These are phyloP conservation scores for Euthynnus affinis DNA, from an alignment of 2,797 vertebrate species.

Conservation along the genomic window DNA sequence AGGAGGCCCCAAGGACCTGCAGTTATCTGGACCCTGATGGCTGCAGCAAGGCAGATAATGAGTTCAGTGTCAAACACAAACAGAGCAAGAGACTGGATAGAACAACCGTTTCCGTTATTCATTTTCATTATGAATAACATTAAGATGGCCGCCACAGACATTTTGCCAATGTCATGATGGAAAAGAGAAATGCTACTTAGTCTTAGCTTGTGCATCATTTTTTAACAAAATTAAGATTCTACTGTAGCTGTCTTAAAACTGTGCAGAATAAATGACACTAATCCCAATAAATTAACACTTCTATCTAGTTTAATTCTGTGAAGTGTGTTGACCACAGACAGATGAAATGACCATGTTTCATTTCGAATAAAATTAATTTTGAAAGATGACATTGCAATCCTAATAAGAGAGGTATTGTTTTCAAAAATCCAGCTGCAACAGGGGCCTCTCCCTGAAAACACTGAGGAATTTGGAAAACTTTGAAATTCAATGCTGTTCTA, in stretches of 20 bases:
- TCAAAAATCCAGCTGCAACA: constrained; percentile 71
- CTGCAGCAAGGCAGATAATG: constrained; percentile 33
- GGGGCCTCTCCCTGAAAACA: constrained; percentile 22
- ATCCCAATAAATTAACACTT: neutral
- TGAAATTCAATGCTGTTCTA: constrained; percentile 41
- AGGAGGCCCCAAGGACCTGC: constrained; percentile 52
- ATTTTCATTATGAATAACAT: neutral
- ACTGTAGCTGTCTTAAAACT: neutral
- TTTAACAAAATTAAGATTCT: neutral
- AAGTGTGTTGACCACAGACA: neutral
- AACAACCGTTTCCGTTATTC: neutral
- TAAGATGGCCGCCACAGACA: neutral
- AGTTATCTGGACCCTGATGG: constrained; percentile 46
- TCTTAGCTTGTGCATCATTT: neutral
- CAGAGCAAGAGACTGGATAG: neutral
- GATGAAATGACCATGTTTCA: constrained; percentile 26
- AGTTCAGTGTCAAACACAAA: constrained; percentile 28
- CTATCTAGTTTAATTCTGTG: constrained; percentile 8
- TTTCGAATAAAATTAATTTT: constrained; percentile 52
- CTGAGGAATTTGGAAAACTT: constrained; percentile 55
- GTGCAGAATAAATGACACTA: neutral
- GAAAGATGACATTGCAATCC: constrained; percentile 57
- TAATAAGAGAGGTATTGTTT: constrained; percentile 72
- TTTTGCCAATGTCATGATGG: neutral
- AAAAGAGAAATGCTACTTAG: constrained; percentile 24